Conservation (phyloP, 2,113 vertebrate genomes). For the Salvator merianae region DNA sequence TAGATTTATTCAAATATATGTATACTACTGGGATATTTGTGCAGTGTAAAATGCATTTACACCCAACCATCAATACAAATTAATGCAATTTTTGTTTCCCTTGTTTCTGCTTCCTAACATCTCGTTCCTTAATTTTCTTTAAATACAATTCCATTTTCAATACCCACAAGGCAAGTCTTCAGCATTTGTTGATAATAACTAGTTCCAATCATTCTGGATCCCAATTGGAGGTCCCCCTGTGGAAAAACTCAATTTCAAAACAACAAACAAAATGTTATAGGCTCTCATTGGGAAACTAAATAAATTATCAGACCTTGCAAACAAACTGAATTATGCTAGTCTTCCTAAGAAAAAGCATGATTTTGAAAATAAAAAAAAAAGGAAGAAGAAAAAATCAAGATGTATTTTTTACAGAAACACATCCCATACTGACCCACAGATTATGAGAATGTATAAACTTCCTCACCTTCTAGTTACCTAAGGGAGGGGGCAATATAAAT, state of each 20-base stretch:
- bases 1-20: background rate
- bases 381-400: constrained; percentile 33
- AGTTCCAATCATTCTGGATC: constrained; percentile 48
- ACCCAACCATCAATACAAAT: background rate
- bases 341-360: constrained; percentile 53
- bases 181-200: constrained; percentile 68
- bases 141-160: constrained; percentile 59
- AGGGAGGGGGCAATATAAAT: background rate
- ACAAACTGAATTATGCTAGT: constrained; percentile 64
- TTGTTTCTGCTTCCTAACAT: constrained; percentile 6
- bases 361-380: too few relatives aligned
- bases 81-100: constrained; percentile 24
- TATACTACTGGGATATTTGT: background rate
- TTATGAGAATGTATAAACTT: background rate
- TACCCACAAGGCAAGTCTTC: constrained; percentile 57
- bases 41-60: background rate
- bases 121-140: constrained; percentile 49
- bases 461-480: background rate
- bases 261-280: constrained; percentile 70
- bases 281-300: constrained; percentile 70
- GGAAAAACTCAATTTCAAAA: constrained; percentile 69
- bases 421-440: constrained; percentile 29
- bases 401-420: constrained; percentile 14
- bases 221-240: constrained; percentile 43
- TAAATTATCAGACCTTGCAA: constrained; percentile 68